A percentile compares a stretch with the other conserved stretches of the same genome.
Conservation (phyloP, 2,797 vertebrate species). For the Sebastes elongatus region DNA sequence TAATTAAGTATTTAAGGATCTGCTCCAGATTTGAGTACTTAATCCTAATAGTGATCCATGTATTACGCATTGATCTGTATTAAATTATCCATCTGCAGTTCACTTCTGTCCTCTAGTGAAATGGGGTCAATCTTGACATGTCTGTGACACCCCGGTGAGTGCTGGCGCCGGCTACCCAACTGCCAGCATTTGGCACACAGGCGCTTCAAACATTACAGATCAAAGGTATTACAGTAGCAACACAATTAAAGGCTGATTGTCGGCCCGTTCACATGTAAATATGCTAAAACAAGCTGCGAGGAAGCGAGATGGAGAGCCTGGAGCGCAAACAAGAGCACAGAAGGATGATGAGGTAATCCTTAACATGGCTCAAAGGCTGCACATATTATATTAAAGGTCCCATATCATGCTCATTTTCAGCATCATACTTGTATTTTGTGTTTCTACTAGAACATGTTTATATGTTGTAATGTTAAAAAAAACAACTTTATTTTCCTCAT, state of each 20-base stretch:
- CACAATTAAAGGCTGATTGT: conserved; percentile 75
- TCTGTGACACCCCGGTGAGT: conserved; percentile 58
- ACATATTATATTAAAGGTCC: too few relatives aligned
- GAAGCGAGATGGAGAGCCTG: conserved; percentile 9
- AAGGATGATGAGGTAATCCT: neutral
- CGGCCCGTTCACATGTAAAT: conserved; percentile 74
- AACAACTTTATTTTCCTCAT: too few relatives aligned
- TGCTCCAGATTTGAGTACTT: neutral
- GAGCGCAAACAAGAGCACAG: conserved; percentile 26
- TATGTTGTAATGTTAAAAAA: too few relatives aligned
- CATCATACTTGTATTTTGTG: too few relatives aligned
- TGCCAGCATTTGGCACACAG: conserved; percentile 67
- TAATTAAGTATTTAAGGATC: neutral
- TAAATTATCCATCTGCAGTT: neutral
- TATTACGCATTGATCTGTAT: neutral
- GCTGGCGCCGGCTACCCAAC: conserved; percentile 67
- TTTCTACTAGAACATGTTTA: too few relatives aligned
- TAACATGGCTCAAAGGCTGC: neutral
- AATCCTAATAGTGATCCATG: neutral
- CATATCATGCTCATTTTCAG: too few relatives aligned
- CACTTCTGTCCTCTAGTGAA: conserved; percentile 4
- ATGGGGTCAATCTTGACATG: conserved; percentile 42
- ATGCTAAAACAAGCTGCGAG: conserved; percentile 62
- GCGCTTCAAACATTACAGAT: conserved; percentile 74
- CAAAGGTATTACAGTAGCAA: conserved; percentile 84